Conservation (phyloP, 2,113 vertebrate species). For the Pseudopodoces humilis region DNA sequence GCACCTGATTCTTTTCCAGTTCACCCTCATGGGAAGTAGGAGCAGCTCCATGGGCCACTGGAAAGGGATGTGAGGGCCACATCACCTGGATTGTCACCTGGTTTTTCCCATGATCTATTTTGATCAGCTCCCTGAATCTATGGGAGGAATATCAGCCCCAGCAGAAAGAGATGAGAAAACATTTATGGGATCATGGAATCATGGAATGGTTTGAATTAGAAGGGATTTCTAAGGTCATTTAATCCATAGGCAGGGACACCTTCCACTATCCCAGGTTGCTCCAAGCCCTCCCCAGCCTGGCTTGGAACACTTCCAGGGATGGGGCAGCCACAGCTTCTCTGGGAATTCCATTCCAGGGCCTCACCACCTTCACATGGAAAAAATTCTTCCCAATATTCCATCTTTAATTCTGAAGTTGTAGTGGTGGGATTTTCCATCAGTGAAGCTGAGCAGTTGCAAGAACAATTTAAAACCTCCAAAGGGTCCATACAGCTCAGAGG, state of each 20-base stretch:
- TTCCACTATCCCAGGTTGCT: background rate
- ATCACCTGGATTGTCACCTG: background rate
- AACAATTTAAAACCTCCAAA: background rate
- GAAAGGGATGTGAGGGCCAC: background rate
- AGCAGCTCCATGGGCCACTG: background rate
- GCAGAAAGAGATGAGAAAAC: background rate
- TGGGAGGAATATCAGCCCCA: background rate
- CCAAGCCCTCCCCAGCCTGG: rapidly evolving
- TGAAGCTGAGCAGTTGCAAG: background rate
- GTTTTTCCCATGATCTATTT: background rate
- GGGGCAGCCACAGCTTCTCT: background rate
- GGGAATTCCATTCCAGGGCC: background rate
- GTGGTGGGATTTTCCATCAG: background rate
- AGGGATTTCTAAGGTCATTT: background rate
- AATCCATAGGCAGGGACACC: background rate
- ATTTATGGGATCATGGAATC: background rate
- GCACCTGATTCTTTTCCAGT: background rate
- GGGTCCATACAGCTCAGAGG: background rate
- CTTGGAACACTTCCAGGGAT: background rate
- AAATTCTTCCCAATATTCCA: background rate
- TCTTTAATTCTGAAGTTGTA: rapidly evolving
- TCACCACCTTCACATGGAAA: background rate
- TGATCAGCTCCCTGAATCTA: background rate
- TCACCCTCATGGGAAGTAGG: rapidly evolving
- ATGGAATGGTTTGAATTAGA: background rate